Conservation (phyloP, 64 coral and sea anemone genomes). For the Stichodactyla helianthus region DNA sequence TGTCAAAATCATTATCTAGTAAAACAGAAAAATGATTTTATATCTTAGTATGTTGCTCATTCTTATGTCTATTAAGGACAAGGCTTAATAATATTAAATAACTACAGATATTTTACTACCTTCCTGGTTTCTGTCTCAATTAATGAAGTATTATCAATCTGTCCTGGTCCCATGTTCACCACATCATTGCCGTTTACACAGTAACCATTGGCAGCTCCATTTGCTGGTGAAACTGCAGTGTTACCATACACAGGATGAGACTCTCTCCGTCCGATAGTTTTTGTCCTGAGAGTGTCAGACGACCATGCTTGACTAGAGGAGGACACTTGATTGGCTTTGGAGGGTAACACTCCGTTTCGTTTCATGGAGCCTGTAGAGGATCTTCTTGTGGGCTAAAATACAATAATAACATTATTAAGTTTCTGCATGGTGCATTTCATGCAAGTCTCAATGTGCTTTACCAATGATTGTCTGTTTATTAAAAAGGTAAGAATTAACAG, state of each 20-base stretch:
- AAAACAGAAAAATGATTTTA: neutral
- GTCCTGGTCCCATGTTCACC: constrained; percentile 50
- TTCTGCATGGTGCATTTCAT: too few relatives aligned
- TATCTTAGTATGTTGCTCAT: neutral
- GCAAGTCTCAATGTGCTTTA: too few relatives aligned
- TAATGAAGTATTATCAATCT: constrained; percentile 79
- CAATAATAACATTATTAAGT: neutral
- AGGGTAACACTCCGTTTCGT: constrained; percentile 72
- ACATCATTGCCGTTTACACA: constrained; percentile 29
- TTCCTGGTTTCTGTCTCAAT: constrained; percentile 86
- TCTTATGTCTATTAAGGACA: neutral
- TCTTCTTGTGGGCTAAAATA: constrained; percentile 61
- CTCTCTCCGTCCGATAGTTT: constrained; percentile 43
- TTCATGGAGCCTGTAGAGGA: constrained; percentile 80
- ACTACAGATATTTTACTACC: constrained; percentile 8
- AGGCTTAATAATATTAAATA: neutral
- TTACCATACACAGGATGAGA: constrained; percentile 52
- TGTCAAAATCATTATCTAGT: constrained; percentile 70
- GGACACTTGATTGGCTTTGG: constrained; percentile 52
- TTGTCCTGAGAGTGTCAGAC: constrained; percentile 29
- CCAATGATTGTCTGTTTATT: too few relatives aligned
- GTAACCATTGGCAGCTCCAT: constrained; percentile 59
- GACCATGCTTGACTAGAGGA: constrained; percentile 55
- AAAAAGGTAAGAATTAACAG: too few relatives aligned
- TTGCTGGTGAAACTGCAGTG: constrained; percentile 32